These are phyloP conservation scores for Laspeyria flexula DNA, from an alignment of 2,888 invertebrate genomes.

Conservation along the genomic window DNA sequence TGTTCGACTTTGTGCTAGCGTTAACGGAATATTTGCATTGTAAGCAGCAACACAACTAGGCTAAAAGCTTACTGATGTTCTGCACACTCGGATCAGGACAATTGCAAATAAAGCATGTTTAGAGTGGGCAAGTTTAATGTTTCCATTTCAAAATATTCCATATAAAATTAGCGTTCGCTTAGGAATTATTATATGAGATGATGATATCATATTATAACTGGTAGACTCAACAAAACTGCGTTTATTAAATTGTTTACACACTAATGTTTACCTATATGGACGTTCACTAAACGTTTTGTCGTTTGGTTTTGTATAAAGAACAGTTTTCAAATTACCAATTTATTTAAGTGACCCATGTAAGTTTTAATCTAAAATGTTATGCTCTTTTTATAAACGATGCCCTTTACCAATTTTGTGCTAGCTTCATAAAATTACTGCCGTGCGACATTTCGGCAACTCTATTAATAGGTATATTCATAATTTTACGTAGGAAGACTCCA, in stretches of 20 bases:
- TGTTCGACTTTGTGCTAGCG: constrained; percentile 51
- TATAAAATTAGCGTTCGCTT: neutral
- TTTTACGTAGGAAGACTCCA: neutral
- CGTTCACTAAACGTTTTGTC: no score
- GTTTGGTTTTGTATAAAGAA: no score
- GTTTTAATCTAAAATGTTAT: neutral
- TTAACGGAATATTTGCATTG: constrained; percentile 67
- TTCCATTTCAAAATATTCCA: neutral
- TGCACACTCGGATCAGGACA: constrained; percentile 40
- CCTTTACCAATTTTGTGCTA: constrained; percentile 25
- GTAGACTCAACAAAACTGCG: no score
- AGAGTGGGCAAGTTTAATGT: constrained; percentile 7
- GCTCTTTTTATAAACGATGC: constrained; percentile 15
- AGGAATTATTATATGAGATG: no score
- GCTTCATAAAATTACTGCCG: constrained; percentile 11
- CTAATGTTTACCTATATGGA: no score
- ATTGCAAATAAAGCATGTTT: constrained; percentile 33
- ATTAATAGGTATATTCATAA: constrained; percentile 12
- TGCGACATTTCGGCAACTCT: constrained; percentile 27
- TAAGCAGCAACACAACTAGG: constrained; percentile 60
- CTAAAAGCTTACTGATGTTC: constrained; percentile 76
- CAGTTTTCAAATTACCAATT: no score
- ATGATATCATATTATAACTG: no score
- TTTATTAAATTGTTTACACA: no score
- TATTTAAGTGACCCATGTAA: no score